A percentile compares a stretch with the other conserved stretches of the same genome.
phyloP scores from a whole-genome alignment of 2,113 vertebrate genomes.

The Butorides virescens region DNA sequence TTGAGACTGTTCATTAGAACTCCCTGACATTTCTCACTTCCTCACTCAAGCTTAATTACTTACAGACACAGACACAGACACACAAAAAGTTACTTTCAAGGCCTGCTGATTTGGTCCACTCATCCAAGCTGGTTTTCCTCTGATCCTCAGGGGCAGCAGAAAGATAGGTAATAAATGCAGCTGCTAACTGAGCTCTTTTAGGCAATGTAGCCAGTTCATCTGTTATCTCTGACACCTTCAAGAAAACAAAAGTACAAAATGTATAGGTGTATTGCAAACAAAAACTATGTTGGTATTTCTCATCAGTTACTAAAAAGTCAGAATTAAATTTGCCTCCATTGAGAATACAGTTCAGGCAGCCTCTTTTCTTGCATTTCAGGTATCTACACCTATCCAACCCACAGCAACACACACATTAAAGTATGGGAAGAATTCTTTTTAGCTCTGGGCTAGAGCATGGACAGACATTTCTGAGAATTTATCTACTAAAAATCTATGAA shows the following conservation, averaged over 20 bases:
- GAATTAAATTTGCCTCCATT: neutral
- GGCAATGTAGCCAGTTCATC: slow-evolving; percentile 89
- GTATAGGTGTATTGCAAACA: neutral
- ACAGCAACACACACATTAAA: neutral
- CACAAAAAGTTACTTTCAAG: slow-evolving; percentile 82
- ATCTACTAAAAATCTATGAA: neutral
- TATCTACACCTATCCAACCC: neutral
- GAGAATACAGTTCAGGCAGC: neutral
- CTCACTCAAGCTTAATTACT: neutral
- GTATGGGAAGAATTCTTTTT: neutral
- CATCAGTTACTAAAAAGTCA: neutral
- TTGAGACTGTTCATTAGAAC: neutral
- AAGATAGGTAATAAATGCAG: slow-evolving; percentile 95
- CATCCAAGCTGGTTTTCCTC: slow-evolving; percentile 84
- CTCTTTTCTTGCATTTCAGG: neutral
- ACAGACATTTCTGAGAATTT: neutral
- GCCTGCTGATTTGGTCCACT: slow-evolving; percentile 87
- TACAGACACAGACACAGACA: neutral
- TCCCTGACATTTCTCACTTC: neutral
- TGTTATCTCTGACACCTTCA: slow-evolving; percentile 90
- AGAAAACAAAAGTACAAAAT: neutral
- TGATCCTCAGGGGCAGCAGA: slow-evolving; percentile 90
- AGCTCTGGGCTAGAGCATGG: neutral
- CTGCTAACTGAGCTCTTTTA: slow-evolving; percentile 87
- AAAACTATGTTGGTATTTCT: neutral